A percentile compares a stretch with the other conserved stretches of the same genome.
Evolutionary conservation across 2,888 invertebrate species (phyloP).

Genomic region (Eremobia ochroleuca): DNA sequence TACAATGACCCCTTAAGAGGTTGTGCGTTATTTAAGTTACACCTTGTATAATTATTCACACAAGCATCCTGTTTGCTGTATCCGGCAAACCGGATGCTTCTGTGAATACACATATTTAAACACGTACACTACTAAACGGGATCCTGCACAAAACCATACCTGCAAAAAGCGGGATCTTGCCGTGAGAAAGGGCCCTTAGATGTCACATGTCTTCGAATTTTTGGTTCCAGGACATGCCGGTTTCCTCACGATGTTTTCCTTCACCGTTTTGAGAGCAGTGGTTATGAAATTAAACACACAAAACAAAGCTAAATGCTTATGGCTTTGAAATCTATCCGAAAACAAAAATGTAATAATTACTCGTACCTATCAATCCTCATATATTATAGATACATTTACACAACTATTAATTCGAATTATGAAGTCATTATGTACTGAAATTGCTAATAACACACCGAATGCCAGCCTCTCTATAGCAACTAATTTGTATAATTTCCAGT

Average conservation of each 20-base stretch:
- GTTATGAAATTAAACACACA: not conserved
- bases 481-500: conserved; percentile 52
- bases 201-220: not conserved
- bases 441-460: conserved; percentile 32
- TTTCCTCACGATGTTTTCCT: not conserved
- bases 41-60: too few relatives aligned
- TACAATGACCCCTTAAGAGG: too few relatives aligned
- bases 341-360: conserved; percentile 3
- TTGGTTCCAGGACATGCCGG: too few relatives aligned
- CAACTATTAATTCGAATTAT: conserved; percentile 41
- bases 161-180: too few relatives aligned
- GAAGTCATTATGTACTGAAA: conserved; percentile 53
- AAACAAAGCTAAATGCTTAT: not conserved
- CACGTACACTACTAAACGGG: too few relatives aligned
- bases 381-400: conserved; percentile 34
- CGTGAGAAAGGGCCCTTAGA: too few relatives aligned
- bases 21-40: too few relatives aligned
- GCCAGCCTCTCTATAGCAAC: conserved; percentile 28
- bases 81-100: too few relatives aligned
- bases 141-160: too few relatives aligned
- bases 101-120: too few relatives aligned
- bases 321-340: not conserved
- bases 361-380: conserved; percentile 25
- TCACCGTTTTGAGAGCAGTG: not conserved
- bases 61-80: too few relatives aligned